Base-by-base conservation (phyloP, 2,888 invertebrate species). In the Netelia melanura region DNA sequence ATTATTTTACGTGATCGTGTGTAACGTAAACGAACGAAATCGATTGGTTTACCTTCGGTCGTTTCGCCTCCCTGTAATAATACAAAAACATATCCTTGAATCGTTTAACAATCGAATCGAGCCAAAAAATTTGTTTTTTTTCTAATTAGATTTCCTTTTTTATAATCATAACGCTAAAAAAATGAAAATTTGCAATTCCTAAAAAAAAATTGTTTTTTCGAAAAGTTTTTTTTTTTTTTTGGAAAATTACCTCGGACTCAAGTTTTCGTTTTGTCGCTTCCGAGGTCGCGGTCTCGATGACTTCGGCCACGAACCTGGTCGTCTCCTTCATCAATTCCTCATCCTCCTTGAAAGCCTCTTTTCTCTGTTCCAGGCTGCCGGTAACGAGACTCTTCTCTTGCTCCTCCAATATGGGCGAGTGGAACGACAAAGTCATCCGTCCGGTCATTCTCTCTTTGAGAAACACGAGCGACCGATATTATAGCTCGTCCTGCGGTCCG, bases 321-420 rank as follows among this genome's bases (percentile, higher is more conserved):
- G 94, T 94, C 87, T 94, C 94, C 87, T 92, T 93, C 92, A 94
- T 94, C 9, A 94, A 92, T 83, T 94, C 93, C 38, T 94, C 94
- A 84, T 95, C 94, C 44, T 91, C 91, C 82, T 91, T 92, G 83
- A 94, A 94, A 11, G 92, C 93, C 65, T 92, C 93, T 84, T 93
- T 93, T 58, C 93, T 90, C 79, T 93, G 91, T 77, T 94, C 93
- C 14, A 93, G 86, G 23, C 87, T 91, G 0, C 90, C 91, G 0
- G 82, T 83, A 82, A 88, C 86, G 44, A 93, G 82, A 77, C 90
- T 91, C 82, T 89, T 91, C 62, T 92, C 91, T 56, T 90, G 89
- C 14, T 93, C 92, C 61, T 91, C 91, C 88, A 91, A 91, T 76
- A 88, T 90, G 76, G 90, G 88, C 62, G 90, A 92, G 11, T 90